These are phyloP conservation scores for Apis cerana DNA, from an alignment of 1,140 invertebrate species.

Conservation along the genomic window DNA sequence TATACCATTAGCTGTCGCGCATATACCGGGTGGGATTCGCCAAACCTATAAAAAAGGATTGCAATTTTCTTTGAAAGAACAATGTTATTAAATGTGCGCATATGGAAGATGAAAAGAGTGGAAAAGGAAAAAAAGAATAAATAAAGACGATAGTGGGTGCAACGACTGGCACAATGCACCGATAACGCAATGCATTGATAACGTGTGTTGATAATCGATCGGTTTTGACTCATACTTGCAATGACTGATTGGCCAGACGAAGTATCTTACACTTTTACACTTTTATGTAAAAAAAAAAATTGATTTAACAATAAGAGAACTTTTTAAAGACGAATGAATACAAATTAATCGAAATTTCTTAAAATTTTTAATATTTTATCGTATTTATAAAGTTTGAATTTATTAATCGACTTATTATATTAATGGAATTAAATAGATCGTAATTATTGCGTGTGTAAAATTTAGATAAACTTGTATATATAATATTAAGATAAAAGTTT, in stretches of 20 bases:
- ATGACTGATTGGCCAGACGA: slow-evolving; percentile 72
- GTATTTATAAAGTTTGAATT: too few species aligned
- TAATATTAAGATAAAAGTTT: too few species aligned
- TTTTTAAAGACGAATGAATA: too few species aligned
- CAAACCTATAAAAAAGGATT: slow-evolving; percentile 43
- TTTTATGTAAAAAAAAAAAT: too few species aligned
- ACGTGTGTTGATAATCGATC: slow-evolving; percentile 61
- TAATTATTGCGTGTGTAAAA: too few species aligned
- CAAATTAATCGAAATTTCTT: too few species aligned
- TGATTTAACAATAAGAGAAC: too few species aligned
- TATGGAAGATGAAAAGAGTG: neutral
- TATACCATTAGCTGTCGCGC: slow-evolving; percentile 62
- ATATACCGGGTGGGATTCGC: slow-evolving; percentile 60
- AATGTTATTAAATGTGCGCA: slow-evolving; percentile 42
- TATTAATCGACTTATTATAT: too few species aligned
- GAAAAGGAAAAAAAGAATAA: neutral
- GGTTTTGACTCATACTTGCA: slow-evolving; percentile 75
- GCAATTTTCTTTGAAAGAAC: slow-evolving; percentile 51
- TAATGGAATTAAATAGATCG: too few species aligned
- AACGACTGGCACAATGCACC: slow-evolving; percentile 44
- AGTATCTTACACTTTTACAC: too few species aligned
- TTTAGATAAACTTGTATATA: too few species aligned
- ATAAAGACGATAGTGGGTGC: slow-evolving; percentile 5
- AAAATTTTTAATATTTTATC: too few species aligned
- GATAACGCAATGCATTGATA: slow-evolving; percentile 68